Evolutionary conservation across 1,140 invertebrate genomes (phyloP), one percentile per base, ranked within the genome.

Genomic region (Papilio xuthus): DNA sequence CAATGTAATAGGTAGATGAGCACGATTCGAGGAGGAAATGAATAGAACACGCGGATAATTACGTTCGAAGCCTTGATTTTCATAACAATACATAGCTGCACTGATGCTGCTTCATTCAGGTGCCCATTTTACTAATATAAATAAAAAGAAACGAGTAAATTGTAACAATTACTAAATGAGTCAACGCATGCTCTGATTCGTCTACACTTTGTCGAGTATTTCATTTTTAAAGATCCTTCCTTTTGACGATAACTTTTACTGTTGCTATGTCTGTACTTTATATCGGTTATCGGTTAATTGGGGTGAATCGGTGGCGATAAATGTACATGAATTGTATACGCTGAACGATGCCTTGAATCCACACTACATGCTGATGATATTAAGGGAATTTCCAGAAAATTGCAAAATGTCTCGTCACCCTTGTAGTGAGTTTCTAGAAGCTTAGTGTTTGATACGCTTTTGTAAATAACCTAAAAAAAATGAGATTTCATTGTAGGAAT

Each of bases 211-310:
- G 28, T 9, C 12, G 12, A 28, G 10, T 63, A 28, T 28, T 63
- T 6, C 0, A 6, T 28, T 60, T 4, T 12, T 28, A 28, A 0
- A 0, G 28, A 63, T 4, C 10, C 60, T 28, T 10, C 26, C 26
- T 28, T 63, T 26, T 26, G 10, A 26, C 26, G 20, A 18, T 26
- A 60, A 23, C 20, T 26, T 60, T 60, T 60, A 60, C 8, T 60
- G 12, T 12, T 53, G 50, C n/a, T 7, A 60, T 63, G 23, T 67
- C 2, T 26, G 56, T 60, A 60, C 60, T 28, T 28, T 67, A 28
- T 67, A 67, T 67, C 20, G 4, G 4, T 67, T 67, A 67, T 67
- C 60, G 26, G 60, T 67, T 26, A 67, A 67, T 67, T 67, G 60
- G 26, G 26, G 26, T 63, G 60, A 67, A 28, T 32, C 23, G 26